phyloP scores from a whole-genome alignment of 2,113 vertebrate species.

The Agapornis roseicollis region DNA sequence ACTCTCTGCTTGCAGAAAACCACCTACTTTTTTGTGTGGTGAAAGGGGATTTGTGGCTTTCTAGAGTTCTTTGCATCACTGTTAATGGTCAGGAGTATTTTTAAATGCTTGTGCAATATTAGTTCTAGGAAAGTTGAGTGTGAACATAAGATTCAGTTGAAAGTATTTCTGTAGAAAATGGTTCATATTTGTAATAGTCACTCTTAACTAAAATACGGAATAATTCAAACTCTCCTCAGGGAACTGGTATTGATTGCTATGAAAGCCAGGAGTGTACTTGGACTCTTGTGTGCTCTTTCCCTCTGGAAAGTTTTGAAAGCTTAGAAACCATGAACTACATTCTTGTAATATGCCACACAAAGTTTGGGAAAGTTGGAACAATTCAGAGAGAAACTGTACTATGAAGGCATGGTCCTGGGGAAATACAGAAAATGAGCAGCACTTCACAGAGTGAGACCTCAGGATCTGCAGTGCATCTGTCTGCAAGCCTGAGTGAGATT shows the following conservation, averaged over 20 bases:
- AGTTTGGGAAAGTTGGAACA: background rate
- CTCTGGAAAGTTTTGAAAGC: slow-evolving; percentile 29
- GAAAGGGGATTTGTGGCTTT: background rate
- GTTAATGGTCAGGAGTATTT: background rate
- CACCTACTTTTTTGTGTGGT: background rate
- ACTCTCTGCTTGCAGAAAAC: background rate
- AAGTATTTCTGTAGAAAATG: background rate
- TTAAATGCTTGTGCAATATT: slow-evolving; percentile 14
- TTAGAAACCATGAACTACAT: slow-evolving; percentile 1
- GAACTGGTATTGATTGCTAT: background rate
- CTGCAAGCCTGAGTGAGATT: background rate
- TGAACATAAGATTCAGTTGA: background rate
- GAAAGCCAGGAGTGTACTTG: background rate
- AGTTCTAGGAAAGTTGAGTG: background rate
- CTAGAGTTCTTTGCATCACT: background rate
- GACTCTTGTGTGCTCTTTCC: background rate
- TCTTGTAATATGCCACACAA: background rate
- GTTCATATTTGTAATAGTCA: slow-evolving; percentile 7
- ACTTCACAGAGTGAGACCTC: background rate
- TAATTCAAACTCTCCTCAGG: slow-evolving; percentile 13
- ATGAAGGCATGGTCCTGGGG: background rate
- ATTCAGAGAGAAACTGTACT: background rate
- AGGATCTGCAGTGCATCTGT: background rate
- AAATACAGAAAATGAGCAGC: background rate
- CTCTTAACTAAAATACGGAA: slow-evolving; percentile 19